Base-by-base conservation (phyloP, 2,888 invertebrate species). In the Scrobipalpa atriplicella region DNA sequence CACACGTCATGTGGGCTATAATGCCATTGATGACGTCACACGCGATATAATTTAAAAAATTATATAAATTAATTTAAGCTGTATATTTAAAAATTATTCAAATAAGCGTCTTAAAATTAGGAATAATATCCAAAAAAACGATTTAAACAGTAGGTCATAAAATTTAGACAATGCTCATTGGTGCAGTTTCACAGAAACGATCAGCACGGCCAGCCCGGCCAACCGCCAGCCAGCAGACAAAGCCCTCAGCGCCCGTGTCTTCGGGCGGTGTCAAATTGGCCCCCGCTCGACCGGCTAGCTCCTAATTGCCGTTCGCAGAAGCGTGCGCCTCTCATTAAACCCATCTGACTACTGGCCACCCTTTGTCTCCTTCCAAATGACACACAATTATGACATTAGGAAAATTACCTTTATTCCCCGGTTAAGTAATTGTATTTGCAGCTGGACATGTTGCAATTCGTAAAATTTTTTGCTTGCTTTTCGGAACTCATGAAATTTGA, bases 151-250 rank as follows among this genome's bases (percentile, higher is more conserved):
- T n/a, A n/a, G n/a, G n/a, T n/a, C n/a, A n/a, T n/a, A n/a, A n/a
- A n/a, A n/a, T n/a, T n/a, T n/a, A n/a, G n/a, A n/a, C n/a, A n/a
- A n/a, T n/a, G n/a, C n/a, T n/a, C n/a, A n/a, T 88, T 86, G 83
- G 76, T 73, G 72, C 74, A 67, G 79, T 77, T 88, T 80, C 85
- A 78, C 72, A 77, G 84, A 84, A 85, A 81, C 81, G 78, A 78
- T 82, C 81, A 79, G 73, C 69, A 66, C 71, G 64, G 63, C 67
- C 65, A 68, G 67, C 69, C 69, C 69, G 73, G 72, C 75, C 74
- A 76, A 66, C 71, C 63, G 58, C 62, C 67, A 29, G n/a, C n/a
- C n/a, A n/a, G n/a, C n/a, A n/a, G 66, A 38, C 51, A 64, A 19
- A 18, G 52, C 21, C 64, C 21, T 51, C 64, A 13, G 56, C 64